Evolutionary conservation across 2,113 vertebrate genomes (phyloP).

Genomic region (Crotalus tigris): DNA sequence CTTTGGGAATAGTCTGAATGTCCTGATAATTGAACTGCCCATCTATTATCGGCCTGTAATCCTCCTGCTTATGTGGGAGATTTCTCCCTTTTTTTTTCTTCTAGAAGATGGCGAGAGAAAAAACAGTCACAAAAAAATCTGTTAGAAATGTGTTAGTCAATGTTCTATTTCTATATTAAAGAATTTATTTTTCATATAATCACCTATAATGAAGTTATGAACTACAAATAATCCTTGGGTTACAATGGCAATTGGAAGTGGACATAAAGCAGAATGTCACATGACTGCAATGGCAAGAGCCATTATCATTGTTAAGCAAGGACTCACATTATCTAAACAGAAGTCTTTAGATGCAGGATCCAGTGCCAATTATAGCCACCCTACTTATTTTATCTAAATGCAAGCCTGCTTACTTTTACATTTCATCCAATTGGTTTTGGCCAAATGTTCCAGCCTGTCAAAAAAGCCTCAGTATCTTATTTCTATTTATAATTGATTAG

Average conservation of each 20-base stretch:
- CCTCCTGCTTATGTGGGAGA: conserved; percentile 52
- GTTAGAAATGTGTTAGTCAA: neutral
- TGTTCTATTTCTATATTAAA: neutral
- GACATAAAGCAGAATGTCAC: neutral
- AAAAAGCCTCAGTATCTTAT: neutral
- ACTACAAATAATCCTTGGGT: neutral
- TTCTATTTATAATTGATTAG: neutral
- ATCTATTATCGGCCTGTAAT: conserved; percentile 72
- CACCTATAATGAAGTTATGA: neutral
- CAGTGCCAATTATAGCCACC: neutral
- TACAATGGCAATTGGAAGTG: neutral
- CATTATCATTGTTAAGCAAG: neutral
- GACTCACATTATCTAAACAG: neutral
- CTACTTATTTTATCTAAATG: neutral
- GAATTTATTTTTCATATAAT: neutral
- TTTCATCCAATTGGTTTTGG: neutral
- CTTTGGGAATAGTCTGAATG: conserved; percentile 77
- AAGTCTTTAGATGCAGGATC: neutral
- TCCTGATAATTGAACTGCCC: conserved; percentile 54
- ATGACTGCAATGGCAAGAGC: neutral
- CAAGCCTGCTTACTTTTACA: neutral
- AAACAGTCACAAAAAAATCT: neutral
- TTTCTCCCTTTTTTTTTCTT: conserved; percentile 37
- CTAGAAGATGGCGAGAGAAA: conserved; percentile 45
- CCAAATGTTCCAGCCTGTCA: neutral